Conservation (phyloP, 2,888 invertebrate genomes). For the Apodemia hepburni region DNA sequence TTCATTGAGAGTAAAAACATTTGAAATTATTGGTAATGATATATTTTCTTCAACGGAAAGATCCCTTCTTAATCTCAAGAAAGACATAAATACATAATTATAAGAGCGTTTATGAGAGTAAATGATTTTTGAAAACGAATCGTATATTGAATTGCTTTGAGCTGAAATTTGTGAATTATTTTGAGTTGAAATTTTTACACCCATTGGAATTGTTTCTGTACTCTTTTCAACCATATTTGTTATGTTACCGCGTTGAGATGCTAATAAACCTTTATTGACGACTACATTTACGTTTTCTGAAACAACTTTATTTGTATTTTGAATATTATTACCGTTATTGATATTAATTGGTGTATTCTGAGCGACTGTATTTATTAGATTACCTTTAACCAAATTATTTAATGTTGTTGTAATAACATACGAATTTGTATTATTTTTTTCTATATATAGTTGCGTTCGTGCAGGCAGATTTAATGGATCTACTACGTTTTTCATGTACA, state of each 20-base stretch:
- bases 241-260: neutral
- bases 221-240: neutral
- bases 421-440: neutral
- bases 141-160: neutral
- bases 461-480: neutral
- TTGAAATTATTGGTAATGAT: constrained; percentile 5
- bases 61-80: neutral
- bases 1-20: neutral
- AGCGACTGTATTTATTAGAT: neutral
- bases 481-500: constrained; percentile 1
- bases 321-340: neutral
- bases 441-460: neutral
- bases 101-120: neutral
- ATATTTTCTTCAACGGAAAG: neutral
- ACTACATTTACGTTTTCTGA: neutral
- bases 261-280: neutral
- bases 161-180: neutral
- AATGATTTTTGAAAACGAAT: neutral
- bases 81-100: constrained; percentile 3
- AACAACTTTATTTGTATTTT: neutral
- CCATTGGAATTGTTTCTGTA: neutral
- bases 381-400: neutral
- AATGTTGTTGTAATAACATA: neutral
- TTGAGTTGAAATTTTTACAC: neutral
- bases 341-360: neutral